These are phyloP conservation scores for Drosophila buzzatii DNA, from an alignment of 2,888 invertebrate genomes.

Conservation along the genomic window DNA sequence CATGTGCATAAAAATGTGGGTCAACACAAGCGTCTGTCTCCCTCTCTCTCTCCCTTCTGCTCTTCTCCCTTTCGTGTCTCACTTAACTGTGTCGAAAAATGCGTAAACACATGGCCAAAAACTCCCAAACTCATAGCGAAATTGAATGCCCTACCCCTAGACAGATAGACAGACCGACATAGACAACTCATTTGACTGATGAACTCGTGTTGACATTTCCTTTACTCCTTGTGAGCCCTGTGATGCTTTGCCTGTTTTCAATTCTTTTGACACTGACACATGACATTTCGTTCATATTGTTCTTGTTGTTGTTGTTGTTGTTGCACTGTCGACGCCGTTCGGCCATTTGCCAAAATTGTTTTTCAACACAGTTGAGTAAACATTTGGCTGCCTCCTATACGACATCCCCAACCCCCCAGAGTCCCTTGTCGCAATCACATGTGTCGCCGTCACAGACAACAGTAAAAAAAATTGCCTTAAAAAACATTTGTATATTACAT, in stretches of 20 bases:
- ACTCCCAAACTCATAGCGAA: conserved; percentile 5
- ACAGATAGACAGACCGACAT: conserved; percentile 39
- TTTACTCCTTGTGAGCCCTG: conserved; percentile 48
- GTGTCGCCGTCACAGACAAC: conserved; percentile 38
- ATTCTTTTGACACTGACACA: conserved; percentile 82
- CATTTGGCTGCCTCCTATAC: conserved; percentile 61
- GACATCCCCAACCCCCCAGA: not conserved
- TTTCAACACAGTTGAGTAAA: conserved; percentile 84
- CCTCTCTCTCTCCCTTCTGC: not conserved
- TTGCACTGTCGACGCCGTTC: conserved; percentile 65
- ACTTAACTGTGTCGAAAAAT: conserved; percentile 52
- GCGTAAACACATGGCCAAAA: conserved; percentile 55
- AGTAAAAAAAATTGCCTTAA: conserved; percentile 33
- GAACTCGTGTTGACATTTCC: conserved; percentile 82
- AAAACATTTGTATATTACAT: conserved; percentile 44
- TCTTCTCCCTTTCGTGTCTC: conserved; percentile 30
- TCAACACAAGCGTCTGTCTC: conserved; percentile 49
- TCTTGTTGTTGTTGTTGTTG: conserved; percentile 55
- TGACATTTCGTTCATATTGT: conserved; percentile 56
- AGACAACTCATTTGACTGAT: conserved; percentile 84
- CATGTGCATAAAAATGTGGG: conserved; percentile 70
- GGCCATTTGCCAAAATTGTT: conserved; percentile 83
- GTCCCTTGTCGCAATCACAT: conserved; percentile 36
- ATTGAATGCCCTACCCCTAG: conserved; percentile 6
- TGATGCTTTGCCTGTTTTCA: conserved; percentile 43